Evolutionary conservation across 2,113 vertebrate genomes (phyloP), one percentile per base, ranked within the genome.

Genomic region (Gracilinanus agilis): DNA sequence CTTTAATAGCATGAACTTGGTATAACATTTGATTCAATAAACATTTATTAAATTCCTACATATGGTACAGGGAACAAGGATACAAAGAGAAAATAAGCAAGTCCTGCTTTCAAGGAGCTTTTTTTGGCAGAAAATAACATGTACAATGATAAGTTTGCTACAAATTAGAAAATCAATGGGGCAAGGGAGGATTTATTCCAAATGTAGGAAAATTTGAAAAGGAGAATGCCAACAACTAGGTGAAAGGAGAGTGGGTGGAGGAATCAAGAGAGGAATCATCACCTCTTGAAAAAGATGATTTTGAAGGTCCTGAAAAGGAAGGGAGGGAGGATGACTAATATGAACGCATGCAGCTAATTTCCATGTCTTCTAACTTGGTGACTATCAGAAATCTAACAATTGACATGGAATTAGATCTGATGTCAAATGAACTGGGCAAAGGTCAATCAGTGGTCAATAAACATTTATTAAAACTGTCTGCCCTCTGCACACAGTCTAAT

Each of bases 341-440:
- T 67, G 3, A 67, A 67, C 29, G 2, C 27, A 34, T 67, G 58
- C 11, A 67, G 27, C 49, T 67, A 44, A 9, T 2, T 94, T 91
- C 24, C 89, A 25, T 44, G 21, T 8, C 93, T 92, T 93, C 49
- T 92, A 61, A 24, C 53, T 25, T 94, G 90, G 27, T n/a, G 2
- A 21, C 44, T 95, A 12, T 67, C 93, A 53, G 40, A 94, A 55
- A 90, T 91, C 83, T 49, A 93, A 83, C 53, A 94, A 56, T 24
- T 94, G 89, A 88, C 55, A 67, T 95, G 54, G 95, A 95, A 27
- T 9, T 61, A 61, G 58, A 61, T 11, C 27, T 29, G 58, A 61
- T 29, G 58, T 61, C 27, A 61, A 13, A 61, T 29, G 27, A 29
- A 61, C 27, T 61, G 27, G 58, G 29, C 27, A 29, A 34, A 67